Conservation (phyloP, 2,888 invertebrate genomes). For the Amphipyra tragopoginis region DNA sequence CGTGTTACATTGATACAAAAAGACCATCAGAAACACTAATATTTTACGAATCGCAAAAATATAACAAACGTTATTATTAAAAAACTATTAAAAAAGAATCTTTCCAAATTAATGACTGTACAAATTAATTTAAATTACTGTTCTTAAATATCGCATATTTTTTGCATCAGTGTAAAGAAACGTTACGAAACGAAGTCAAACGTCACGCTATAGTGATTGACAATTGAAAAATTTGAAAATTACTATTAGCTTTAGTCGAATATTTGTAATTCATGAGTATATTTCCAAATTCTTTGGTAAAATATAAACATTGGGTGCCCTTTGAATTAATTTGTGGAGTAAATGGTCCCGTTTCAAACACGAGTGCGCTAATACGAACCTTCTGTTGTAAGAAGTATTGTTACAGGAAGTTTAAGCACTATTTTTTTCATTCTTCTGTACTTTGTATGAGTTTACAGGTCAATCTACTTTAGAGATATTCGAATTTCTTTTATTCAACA, state of each 20-base stretch:
- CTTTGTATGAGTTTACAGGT: no score
- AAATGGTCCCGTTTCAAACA: no score
- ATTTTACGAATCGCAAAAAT: background rate
- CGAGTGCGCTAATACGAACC: no score
- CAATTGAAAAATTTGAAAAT: background rate
- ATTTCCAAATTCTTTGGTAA: no score
- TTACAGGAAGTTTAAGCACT: no score
- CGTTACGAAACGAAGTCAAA: conserved; percentile 38
- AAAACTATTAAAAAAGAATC: background rate
- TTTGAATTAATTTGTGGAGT: no score
- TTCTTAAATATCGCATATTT: background rate
- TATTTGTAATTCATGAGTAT: no score
- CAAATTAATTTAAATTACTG: background rate
- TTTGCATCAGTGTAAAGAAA: conserved; percentile 17
- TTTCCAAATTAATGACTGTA: background rate
- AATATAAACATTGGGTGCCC: no score
- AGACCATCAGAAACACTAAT: background rate
- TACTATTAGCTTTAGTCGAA: conserved; percentile 14
- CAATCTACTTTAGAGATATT: no score
- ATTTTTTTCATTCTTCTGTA: no score
- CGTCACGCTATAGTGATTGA: conserved; percentile 14
- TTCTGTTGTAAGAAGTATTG: no score
- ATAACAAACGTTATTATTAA: background rate
- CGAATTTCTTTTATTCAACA: no score
- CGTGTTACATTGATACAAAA: background rate